Percentiles rank a stretch among this genome's conserved stretches.
These are phyloP conservation scores for Xiphydria camelus DNA, from an alignment of 2,888 invertebrate species.

Conservation along the genomic window DNA sequence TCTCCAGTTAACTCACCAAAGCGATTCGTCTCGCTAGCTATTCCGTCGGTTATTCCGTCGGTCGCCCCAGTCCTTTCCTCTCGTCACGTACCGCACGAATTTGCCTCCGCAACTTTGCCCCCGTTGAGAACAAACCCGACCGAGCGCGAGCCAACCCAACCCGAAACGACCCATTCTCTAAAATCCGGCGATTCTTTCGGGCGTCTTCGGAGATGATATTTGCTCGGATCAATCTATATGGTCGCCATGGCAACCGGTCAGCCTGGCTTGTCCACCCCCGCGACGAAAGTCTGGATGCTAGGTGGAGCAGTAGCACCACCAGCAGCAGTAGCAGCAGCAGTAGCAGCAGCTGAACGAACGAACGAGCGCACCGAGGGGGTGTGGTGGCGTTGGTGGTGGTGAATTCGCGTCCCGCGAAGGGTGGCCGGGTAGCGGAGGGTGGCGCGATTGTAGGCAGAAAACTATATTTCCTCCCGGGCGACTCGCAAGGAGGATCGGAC, in stretches of 20 bases:
- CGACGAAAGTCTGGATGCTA: slow-evolving; percentile 40
- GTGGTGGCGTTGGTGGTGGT: slow-evolving; percentile 2
- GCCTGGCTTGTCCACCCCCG: slow-evolving; percentile 47
- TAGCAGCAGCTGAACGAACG: slow-evolving; percentile 32
- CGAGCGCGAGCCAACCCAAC: slow-evolving; percentile 27
- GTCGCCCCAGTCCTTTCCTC: too few relatives aligned
- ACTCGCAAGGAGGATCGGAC: slow-evolving; percentile 1
- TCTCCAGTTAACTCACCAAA: too few relatives aligned
- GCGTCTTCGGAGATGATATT: slow-evolving; percentile 57
- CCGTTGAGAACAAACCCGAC: too few relatives aligned
- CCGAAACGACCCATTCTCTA: slow-evolving; percentile 46
- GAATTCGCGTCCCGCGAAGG: not conserved
- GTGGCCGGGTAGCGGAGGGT: not conserved
- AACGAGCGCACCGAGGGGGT: slow-evolving; percentile 9
- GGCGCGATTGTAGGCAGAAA: not conserved
- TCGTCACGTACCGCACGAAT: too few relatives aligned
- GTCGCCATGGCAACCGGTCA: slow-evolving; percentile 55
- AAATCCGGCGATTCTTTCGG: slow-evolving; percentile 56
- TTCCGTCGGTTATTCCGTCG: too few relatives aligned
- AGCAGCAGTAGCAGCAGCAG: slow-evolving; percentile 29
- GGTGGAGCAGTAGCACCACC: slow-evolving; percentile 31
- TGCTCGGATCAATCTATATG: slow-evolving; percentile 58
- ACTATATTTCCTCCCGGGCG: not conserved
- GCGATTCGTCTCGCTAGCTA: too few relatives aligned
- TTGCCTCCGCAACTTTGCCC: too few relatives aligned